Base-by-base conservation (phyloP, 2,888 invertebrate species). In the Beris chalybata region DNA sequence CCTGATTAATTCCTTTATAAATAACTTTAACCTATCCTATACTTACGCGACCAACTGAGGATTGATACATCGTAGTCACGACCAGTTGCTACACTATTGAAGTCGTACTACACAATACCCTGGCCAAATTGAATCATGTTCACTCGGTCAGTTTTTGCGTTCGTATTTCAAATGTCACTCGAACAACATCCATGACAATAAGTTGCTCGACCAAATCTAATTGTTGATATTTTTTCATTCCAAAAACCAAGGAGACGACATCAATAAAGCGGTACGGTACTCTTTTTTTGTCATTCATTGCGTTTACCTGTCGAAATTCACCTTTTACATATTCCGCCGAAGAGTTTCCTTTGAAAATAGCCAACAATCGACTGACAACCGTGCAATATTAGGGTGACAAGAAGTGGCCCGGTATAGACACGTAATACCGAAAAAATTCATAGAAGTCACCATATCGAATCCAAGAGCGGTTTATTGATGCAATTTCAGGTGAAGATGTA, bases 131-230 rank as follows among this genome's bases (percentile, higher is more conserved):
- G 38, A 38, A 38, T 7, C 38, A 38, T 38, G 1, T 38, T 9
- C 7, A 38, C 1, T 38, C 9, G 38, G 38, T 38, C 9, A 38
- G 9, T 38, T 38, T 38, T 38, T 38, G 9, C 38, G 9, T 38
- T 5, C 1, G 38, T 9, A 38, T 38, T 9, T 38, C 38, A 38
- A 1, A 9, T 9, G 9, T 38, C 38, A 38, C 38, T 38, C 38
- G 38, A 38, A 38, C 38, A 38, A 38, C 38, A 38, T 38, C 2
- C 38, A 22, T 38, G 61, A 61, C 61, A 61, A 61, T 61, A 61
- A 52, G 50, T 52, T 50, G 38, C 61, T 61, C 61, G 50, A 61
- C 61, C 61, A 61, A 32, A 50, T 61, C 61, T 52, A 61, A 61
- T 61, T 61, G 61, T 52, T 59, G 38, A 48, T 31, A 32, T 15